Evolutionary conservation across 2,113 vertebrate genomes (phyloP).

Genomic region (Indri indri): DNA sequence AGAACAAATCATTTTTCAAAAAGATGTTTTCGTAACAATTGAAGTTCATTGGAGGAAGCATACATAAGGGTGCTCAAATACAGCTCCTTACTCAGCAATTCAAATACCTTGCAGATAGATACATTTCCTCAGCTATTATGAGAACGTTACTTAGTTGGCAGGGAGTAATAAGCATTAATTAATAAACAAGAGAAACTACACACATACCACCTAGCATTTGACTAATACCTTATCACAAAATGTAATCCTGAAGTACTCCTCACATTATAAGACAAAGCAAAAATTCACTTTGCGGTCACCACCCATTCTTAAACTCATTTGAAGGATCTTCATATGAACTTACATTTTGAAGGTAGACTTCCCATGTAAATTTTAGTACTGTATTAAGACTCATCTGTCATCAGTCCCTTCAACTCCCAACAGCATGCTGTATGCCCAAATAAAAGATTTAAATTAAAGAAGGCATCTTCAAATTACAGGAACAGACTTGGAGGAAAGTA

Average conservation of each 20-base stretch:
- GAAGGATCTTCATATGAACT: neutral
- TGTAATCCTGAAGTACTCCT: neutral
- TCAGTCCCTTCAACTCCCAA: constrained; percentile 42
- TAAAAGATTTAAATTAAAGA: constrained; percentile 22
- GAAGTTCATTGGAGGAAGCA: neutral
- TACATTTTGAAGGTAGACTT: constrained; percentile 48
- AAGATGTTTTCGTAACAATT: neutral
- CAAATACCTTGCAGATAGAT: neutral
- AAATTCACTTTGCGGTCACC: neutral
- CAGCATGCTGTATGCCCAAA: constrained; percentile 25
- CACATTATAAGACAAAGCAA: neutral
- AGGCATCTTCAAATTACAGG: neutral
- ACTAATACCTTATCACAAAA: neutral
- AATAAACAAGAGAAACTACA: neutral
- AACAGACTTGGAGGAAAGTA: neutral
- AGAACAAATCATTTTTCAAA: constrained; percentile 42
- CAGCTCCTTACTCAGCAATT: neutral
- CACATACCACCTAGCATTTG: rapidly evolving
- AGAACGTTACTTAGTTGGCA: neutral
- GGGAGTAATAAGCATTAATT: neutral
- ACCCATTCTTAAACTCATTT: neutral
- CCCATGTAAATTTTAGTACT: neutral
- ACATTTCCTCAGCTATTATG: neutral
- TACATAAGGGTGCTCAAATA: neutral
- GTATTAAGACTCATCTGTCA: neutral